Base-by-base conservation (phyloP, 1,140 invertebrate genomes). In the Drosophila athabasca region DNA sequence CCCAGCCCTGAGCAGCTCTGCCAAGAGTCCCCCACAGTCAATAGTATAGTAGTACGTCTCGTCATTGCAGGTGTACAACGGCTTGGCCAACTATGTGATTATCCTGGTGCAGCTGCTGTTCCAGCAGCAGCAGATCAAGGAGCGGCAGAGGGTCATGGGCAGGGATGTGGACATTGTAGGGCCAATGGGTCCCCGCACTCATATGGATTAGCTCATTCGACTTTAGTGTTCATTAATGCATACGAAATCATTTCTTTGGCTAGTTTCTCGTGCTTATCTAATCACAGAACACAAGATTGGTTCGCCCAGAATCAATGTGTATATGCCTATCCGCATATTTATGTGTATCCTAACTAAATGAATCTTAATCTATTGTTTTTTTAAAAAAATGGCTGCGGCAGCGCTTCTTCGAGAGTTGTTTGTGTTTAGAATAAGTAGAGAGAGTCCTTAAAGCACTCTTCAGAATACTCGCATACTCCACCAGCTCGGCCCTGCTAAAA, bases 81-180 rank as follows among this genome's bases (percentile, higher is more conserved):
- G 73, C 6, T 69, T 90, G 46, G 71, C 79, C 1, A 89, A 89
- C 62, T 89, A 90, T 49, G 81, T 89, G 13, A 73, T 90, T 44
- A 74, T 90, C 4, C 52, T 90, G 22, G 90, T 90, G 11, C 89
- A 90, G 58, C 19, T 90, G 41, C 69, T 90, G 0, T 90, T 89
- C 22, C 89, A 90, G 41, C 80, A 83, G 50, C 66, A 78, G 6
- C 76, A 79, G 44, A 59, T 52, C 15, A 87, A 85, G 29, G 61
- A 77, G 48, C 70, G 22, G 1, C 55, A 69, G 26, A 57, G n/a
- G 15, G 6, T 3, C 7, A 31, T 44, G 29, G 31, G 2, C 22
- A 65, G 55, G 1, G 82, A 87, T 61, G 77, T 85, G 11, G 82
- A 87, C 15, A 53, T 85, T 19, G 51, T 85, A 22, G 76, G 73